Percentiles rank a stretch among this genome's conserved stretches.
Evolutionary conservation across 2,888 invertebrate species (phyloP).

Genomic region (Hypomecis punctinalis): DNA sequence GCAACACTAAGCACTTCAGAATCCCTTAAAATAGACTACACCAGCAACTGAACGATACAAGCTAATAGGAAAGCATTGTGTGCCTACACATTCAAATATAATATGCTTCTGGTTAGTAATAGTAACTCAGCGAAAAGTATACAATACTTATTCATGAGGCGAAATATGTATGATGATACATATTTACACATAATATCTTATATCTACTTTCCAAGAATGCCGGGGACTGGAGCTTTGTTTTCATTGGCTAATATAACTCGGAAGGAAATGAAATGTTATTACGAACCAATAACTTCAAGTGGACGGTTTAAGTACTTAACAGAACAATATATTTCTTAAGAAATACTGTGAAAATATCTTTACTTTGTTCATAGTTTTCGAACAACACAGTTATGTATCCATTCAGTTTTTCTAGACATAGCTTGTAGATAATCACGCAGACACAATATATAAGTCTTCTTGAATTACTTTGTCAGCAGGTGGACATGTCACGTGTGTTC

Average conservation of each 20-base stretch:
- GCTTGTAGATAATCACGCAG: constrained; percentile 11
- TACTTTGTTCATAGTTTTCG: too few species aligned
- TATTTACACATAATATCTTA: constrained; percentile 18
- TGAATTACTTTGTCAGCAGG: constrained; percentile 5
- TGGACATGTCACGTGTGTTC: constrained; percentile 5
- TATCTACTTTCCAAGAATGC: constrained; percentile 56
- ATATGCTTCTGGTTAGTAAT: constrained; percentile 36
- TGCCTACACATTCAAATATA: constrained; percentile 45
- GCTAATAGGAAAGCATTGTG: constrained; percentile 34
- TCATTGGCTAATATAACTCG: constrained; percentile 41
- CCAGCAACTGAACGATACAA: constrained; percentile 25
- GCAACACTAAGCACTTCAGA: too few species aligned
- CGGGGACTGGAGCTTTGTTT: constrained; percentile 50
- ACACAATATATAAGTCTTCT: constrained; percentile 5
- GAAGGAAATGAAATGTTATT: constrained; percentile 42
- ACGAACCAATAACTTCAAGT: constrained; percentile 39
- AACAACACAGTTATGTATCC: background rate
- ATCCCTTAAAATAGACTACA: background rate
- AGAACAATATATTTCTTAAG: background rate
- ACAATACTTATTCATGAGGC: constrained; percentile 71
- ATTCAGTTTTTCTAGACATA: constrained; percentile 10
- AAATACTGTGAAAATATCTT: background rate
- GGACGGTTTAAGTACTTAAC: constrained; percentile 17
- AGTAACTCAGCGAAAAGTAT: constrained; percentile 52
- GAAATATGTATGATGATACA: constrained; percentile 63